Evolutionary conservation across 1,140 invertebrate species (phyloP).

Genomic region (Drosophila yakuba): DNA sequence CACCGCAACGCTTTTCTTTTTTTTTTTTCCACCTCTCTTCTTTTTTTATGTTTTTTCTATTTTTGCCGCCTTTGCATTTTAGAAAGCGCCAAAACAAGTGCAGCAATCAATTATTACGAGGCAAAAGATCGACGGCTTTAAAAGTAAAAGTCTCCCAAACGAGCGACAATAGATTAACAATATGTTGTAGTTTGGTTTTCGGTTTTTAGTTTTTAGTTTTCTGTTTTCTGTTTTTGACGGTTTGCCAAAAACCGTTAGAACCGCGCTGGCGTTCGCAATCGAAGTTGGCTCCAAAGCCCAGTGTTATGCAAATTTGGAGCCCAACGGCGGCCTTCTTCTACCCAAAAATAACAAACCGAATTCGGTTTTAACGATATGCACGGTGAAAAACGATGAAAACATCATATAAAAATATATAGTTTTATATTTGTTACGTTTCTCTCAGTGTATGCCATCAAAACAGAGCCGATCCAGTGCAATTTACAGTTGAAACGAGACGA

Average conservation of each 20-base stretch:
- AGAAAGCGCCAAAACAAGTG: constrained; percentile 79
- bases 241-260: constrained; percentile 70
- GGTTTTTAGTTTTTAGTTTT: neutral
- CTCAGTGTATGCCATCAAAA: constrained; percentile 5
- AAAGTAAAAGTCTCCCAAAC: constrained; percentile 60
- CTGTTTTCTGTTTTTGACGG: constrained; percentile 4
- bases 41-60: neutral
- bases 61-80: constrained; percentile 51
- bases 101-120: constrained; percentile 77
- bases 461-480: constrained; percentile 33
- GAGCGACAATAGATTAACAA: neutral
- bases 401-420: too few species aligned
- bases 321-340: constrained; percentile 29
- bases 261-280: constrained; percentile 27
- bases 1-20: constrained; percentile 41
- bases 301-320: constrained; percentile 30
- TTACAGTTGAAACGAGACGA: constrained; percentile 43
- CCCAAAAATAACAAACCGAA: constrained; percentile 36
- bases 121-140: constrained; percentile 22
- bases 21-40: neutral
- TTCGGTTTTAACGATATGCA: constrained; percentile 22
- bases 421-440: neutral
- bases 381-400: constrained; percentile 1
- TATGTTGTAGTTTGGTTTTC: constrained; percentile 11
- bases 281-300: constrained; percentile 20